A percentile compares a stretch with the other conserved stretches of the same genome.
These are phyloP conservation scores for Copidosoma aretas DNA, from an alignment of 2,888 invertebrate species.

Conservation along the genomic window DNA sequence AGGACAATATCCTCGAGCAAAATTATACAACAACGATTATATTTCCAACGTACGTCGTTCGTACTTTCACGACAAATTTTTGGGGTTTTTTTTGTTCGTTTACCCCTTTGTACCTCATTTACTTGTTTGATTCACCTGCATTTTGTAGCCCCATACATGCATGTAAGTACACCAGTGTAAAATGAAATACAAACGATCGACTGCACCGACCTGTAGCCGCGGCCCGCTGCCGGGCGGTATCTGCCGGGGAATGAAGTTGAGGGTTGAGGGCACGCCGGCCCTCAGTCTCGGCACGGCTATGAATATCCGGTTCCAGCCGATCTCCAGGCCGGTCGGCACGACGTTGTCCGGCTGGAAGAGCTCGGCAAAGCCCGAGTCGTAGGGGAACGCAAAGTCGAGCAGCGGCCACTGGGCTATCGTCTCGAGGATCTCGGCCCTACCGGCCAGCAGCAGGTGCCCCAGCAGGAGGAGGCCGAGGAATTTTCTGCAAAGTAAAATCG, in stretches of 20 bases:
- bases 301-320: slow-evolving; percentile 75
- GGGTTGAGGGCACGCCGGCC: slow-evolving; percentile 78
- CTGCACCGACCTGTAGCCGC: slow-evolving; percentile 67
- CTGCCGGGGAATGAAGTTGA: slow-evolving; percentile 73
- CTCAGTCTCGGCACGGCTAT: slow-evolving; percentile 78
- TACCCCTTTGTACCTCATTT: too few species aligned
- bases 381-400: slow-evolving; percentile 60
- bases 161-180: too few species aligned
- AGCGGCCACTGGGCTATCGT: slow-evolving; percentile 63
- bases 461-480: slow-evolving; percentile 4
- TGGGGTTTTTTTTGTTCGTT: too few species aligned
- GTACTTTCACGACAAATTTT: too few species aligned
- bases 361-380: slow-evolving; percentile 55
- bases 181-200: too few species aligned
- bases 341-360: slow-evolving; percentile 75
- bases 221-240: slow-evolving; percentile 74
- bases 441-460: background rate
- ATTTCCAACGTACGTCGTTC: too few species aligned
- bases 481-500: slow-evolving; percentile 16
- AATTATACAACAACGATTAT: too few species aligned
- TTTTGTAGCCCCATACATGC: too few species aligned
- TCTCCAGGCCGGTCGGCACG: slow-evolving; percentile 78
- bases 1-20: too few species aligned
- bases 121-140: too few species aligned
- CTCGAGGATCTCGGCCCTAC: slow-evolving; percentile 51